Evolutionary conservation across 2,113 vertebrate species (phyloP), one percentile per base, ranked within the genome.

Genomic region (Greenwoodochromis staneri): DNA sequence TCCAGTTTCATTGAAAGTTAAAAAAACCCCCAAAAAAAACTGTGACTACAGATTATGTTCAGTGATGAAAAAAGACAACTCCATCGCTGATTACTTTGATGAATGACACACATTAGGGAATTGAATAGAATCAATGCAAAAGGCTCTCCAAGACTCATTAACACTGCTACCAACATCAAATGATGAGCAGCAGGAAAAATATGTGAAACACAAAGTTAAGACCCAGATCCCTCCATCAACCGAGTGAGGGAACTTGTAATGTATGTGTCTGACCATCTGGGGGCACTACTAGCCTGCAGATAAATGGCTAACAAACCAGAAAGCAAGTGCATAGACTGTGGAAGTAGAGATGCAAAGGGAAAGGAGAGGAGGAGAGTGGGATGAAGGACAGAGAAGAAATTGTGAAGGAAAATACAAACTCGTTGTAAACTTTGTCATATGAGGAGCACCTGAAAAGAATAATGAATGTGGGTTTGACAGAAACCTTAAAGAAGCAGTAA

Each of bases 251-350:
- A 55, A 86, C 71, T 71, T 95, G 96, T 93, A 96, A 95, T 96
- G 86, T 78, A 45, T 54, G 9, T 49, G 21, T 81, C 55, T 88
- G 42, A 71, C 95, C 96, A 95, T 94, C n/a, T 92, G 96, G 94
- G 85, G 96, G 95, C 96, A 95, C 90, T 95, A 93, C 90, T 91
- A 88, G 88, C 85, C 92, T 92, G 89, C 90, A 91, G 86, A 94
- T 92, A 87, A 92, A 94, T 89, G 78, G 47, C 73, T 80, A 57
- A 84, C 38, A 51, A 85, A 89, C 66, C 89, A 88, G 63, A 89
- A 83, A 89, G 81, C 69, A 91, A 85, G 88, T 82, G 91, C 87
- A 90, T 85, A 91, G 81, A 84, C 87, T 84, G 61, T 47, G 78
- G 63, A 86, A 86, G 49, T 81, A 53, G 17, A 88, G 87, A 93